These are phyloP conservation scores for Vombatus ursinus DNA, from an alignment of 2,113 vertebrate species.

Conservation along the genomic window DNA sequence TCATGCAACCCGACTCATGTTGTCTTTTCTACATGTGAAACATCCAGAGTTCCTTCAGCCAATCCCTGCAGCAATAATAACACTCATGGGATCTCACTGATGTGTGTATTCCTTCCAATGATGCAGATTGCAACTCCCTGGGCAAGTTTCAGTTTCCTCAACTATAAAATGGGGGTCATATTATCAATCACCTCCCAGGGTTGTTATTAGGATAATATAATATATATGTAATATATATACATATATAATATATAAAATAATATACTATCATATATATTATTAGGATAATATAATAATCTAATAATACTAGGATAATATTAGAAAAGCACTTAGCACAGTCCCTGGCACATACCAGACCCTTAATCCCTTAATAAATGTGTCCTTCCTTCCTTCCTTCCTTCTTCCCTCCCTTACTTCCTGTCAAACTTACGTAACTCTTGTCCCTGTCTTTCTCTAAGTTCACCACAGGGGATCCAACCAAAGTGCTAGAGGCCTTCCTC, in stretches of 20 bases:
- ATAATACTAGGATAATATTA: too few species aligned
- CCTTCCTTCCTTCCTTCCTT: too few species aligned
- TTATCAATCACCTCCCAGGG: not conserved
- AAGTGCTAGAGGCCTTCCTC: not conserved
- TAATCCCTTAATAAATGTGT: not conserved
- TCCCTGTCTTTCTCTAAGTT: not conserved
- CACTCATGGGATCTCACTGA: not conserved
- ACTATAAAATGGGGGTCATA: not conserved
- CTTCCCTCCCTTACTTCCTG: not conserved
- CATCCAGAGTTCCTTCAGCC: not conserved
- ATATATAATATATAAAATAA: too few species aligned
- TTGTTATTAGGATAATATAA: not conserved
- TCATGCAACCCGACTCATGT: too few species aligned
- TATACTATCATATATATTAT: too few species aligned
- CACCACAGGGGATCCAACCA: not conserved
- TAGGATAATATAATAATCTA: too few species aligned
- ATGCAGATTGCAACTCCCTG: not conserved
- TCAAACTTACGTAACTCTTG: not conserved
- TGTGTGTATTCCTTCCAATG: not conserved
- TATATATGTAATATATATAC: too few species aligned
- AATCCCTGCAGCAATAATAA: not conserved
- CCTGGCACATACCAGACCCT: not conserved
- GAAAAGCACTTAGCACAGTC: not conserved
- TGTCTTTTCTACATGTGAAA: not conserved
- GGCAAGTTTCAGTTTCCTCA: not conserved